A percentile compares a stretch with the other conserved stretches of the same genome.
phyloP scores from a whole-genome alignment of 2,113 vertebrate genomes.

The Sceloporus tristichus region DNA sequence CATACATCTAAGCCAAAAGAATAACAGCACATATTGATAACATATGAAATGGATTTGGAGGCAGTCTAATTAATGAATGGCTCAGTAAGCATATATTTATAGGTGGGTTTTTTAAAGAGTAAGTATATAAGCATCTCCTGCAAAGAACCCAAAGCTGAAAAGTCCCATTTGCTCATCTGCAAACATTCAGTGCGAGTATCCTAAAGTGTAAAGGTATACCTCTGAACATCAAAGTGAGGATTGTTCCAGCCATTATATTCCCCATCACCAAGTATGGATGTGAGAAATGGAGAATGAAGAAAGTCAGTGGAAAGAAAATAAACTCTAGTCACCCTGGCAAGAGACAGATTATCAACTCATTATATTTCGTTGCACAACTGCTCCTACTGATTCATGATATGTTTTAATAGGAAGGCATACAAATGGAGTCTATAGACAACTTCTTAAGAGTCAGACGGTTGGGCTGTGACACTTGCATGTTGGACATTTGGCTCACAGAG shows the following conservation, averaged over 20 bases:
- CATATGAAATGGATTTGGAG: constrained; percentile 2
- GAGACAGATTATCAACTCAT: constrained; percentile 66
- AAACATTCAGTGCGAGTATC: neutral
- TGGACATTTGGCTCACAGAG: constrained; percentile 26
- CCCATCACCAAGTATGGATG: no score
- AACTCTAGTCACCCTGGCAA: constrained; percentile 61
- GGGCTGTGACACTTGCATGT: constrained; percentile 43
- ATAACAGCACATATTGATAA: constrained; percentile 8
- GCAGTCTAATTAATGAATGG: constrained; percentile 17
- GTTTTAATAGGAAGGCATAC: constrained; percentile 42
- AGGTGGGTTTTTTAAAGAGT: neutral
- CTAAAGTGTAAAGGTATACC: no score
- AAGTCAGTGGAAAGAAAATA: no score
- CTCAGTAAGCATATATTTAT: neutral
- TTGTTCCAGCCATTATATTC: no score
- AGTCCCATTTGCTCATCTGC: neutral
- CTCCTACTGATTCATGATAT: constrained; percentile 51
- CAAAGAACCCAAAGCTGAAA: neutral
- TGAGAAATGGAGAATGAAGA: no score
- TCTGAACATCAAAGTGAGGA: no score
- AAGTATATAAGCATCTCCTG: neutral
- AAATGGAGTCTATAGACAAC: constrained; percentile 57
- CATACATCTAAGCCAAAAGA: neutral
- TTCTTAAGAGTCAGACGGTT: constrained; percentile 44
- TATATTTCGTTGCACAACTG: constrained; percentile 72